Evolutionary conservation across 2,113 vertebrate species (phyloP).

Genomic region (Zeus faber): DNA sequence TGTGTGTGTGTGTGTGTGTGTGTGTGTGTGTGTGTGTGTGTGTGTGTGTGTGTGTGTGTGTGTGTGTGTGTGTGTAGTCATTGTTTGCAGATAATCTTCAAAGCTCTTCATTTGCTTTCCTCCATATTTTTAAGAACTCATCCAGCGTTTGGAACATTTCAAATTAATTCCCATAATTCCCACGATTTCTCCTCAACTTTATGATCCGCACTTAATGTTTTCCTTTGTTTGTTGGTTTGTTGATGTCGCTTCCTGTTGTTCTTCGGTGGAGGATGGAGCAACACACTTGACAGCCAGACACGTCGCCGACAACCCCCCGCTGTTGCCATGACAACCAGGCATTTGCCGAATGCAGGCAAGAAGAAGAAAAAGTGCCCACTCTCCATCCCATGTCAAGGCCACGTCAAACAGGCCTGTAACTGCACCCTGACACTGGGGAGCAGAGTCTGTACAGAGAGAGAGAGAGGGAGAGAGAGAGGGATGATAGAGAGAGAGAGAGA

Average conservation of each 20-base stretch:
- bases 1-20: constrained; percentile 11
- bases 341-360: constrained; percentile 27
- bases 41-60: neutral
- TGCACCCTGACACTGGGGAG: too few relatives aligned
- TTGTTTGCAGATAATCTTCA: constrained; percentile 40
- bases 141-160: too few relatives aligned
- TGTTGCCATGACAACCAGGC: constrained; percentile 56
- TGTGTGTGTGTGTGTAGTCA: neutral
- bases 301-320: neutral
- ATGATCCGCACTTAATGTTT: too few relatives aligned
- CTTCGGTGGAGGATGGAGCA: constrained; percentile 33
- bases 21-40: constrained; percentile 17
- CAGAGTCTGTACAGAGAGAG: too few relatives aligned
- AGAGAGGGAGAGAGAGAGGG: too few relatives aligned
- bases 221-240: too few relatives aligned
- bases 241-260: constrained; percentile 52
- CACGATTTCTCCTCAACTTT: too few relatives aligned
- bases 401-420: too few relatives aligned
- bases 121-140: constrained; percentile 27
- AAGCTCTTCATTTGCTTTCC: too few relatives aligned
- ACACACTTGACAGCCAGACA: constrained; percentile 8
- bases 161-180: too few relatives aligned
- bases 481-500: too few relatives aligned
- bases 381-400: constrained; percentile 49
- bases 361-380: constrained; percentile 41